phyloP scores from a whole-genome alignment of 1,140 invertebrate genomes.

The Drosophila biarmipes region DNA sequence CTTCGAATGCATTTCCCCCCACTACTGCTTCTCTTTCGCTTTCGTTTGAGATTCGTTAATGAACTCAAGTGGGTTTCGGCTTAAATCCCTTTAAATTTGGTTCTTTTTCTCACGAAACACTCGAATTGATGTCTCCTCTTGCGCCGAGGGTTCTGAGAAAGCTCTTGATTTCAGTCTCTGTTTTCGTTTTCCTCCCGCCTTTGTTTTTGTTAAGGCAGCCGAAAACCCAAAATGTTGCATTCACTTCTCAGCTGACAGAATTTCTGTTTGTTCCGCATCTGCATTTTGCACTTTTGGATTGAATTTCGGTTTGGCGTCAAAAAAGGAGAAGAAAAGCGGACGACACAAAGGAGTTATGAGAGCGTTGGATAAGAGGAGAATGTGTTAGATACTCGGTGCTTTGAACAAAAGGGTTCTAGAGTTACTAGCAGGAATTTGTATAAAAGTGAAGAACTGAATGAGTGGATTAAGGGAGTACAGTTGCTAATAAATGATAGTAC shows the following conservation, averaged over 20 bases:
- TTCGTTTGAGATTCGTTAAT: constrained; percentile 57
- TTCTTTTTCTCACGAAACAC: constrained; percentile 33
- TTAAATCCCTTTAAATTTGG: constrained; percentile 6
- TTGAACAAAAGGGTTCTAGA: constrained; percentile 24
- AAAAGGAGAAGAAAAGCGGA: constrained; percentile 7
- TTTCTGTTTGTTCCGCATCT: constrained; percentile 50
- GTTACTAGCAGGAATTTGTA: constrained; percentile 14
- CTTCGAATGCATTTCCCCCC: constrained; percentile 69
- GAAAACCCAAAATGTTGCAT: constrained; percentile 60
- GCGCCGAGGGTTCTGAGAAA: constrained; percentile 9
- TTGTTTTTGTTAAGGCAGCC: constrained; percentile 56
- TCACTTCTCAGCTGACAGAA: constrained; percentile 50
- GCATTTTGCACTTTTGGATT: constrained; percentile 16
- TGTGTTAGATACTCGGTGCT: constrained; percentile 17
- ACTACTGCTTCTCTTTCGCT: constrained; percentile 64
- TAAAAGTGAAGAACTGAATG: constrained; percentile 3
- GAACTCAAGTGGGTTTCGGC: constrained; percentile 16
- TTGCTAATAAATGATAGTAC: not conserved
- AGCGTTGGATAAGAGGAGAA: constrained; percentile 29
- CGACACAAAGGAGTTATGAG: constrained; percentile 22
- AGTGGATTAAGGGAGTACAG: constrained; percentile 5
- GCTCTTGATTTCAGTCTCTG: constrained; percentile 27
- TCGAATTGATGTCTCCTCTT: constrained; percentile 3
- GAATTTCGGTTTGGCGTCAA: constrained; percentile 12
- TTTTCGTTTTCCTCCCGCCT: constrained; percentile 9